Evolutionary conservation across 2,888 invertebrate species (phyloP).

Genomic region (Eilema depressum): DNA sequence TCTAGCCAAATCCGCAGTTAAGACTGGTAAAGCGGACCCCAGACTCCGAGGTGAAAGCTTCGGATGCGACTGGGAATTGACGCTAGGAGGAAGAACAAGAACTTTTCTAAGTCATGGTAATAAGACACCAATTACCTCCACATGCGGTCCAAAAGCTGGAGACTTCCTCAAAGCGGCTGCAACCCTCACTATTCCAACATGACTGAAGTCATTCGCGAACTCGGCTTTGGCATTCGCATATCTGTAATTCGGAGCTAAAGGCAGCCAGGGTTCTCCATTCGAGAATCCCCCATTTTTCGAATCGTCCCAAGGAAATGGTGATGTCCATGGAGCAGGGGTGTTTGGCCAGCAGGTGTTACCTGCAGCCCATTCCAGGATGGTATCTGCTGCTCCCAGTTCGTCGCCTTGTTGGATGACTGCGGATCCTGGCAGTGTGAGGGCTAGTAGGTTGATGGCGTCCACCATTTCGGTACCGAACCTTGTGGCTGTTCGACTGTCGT

Average conservation of each 20-base stretch:
- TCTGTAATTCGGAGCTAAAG: constrained; percentile 88
- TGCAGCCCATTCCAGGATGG: constrained; percentile 85
- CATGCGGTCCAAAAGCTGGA: constrained; percentile 77
- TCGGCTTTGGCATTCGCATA: constrained; percentile 88
- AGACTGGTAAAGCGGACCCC: too few species aligned
- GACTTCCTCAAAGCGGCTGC: constrained; percentile 78
- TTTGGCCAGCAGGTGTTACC: constrained; percentile 83
- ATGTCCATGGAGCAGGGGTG: constrained; percentile 58
- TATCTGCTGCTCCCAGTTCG: constrained; percentile 88
- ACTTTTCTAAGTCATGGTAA: not conserved
- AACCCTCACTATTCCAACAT: constrained; percentile 72
- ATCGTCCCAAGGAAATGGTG: constrained; percentile 81
- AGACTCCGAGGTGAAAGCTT: too few species aligned
- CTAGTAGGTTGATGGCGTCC: constrained; percentile 90
- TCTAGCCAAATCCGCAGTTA: too few species aligned
- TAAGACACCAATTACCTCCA: constrained; percentile 64
- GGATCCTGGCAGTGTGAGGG: constrained; percentile 91
- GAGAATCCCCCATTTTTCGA: constrained; percentile 80
- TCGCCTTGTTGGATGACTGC: constrained; percentile 93
- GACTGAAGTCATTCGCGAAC: constrained; percentile 82
- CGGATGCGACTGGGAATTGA: too few species aligned
- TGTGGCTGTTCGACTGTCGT: constrained; percentile 80
- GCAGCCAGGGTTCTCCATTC: constrained; percentile 90
- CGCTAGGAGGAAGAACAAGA: too few species aligned
- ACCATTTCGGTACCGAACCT: constrained; percentile 89